These are phyloP conservation scores for Zapornia atra DNA, from an alignment of 2,113 vertebrate genomes.

Conservation along the genomic window DNA sequence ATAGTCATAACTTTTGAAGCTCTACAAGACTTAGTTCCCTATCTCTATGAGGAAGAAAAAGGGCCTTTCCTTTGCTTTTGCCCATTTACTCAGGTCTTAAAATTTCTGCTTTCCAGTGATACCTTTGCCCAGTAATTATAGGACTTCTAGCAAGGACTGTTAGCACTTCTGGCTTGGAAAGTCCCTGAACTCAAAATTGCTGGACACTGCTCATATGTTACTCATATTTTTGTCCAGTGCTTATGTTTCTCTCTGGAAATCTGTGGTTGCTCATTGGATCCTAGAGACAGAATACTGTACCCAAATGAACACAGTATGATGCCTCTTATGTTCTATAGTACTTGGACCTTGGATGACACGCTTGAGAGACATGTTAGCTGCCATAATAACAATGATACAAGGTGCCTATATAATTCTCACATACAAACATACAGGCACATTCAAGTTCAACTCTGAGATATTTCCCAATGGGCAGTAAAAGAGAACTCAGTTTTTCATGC, in stretches of 20 bases:
- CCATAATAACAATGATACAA: not conserved
- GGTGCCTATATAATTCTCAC: not conserved
- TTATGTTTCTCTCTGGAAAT: not conserved
- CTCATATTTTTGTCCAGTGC: not conserved
- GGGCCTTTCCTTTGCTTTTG: not conserved
- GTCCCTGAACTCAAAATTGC: not conserved
- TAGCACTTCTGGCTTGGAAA: not conserved
- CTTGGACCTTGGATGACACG: not conserved
- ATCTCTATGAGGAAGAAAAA: fast-evolving
- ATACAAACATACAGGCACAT: not conserved
- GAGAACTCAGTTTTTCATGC: not conserved
- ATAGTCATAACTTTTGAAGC: not conserved
- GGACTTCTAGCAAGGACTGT: not conserved
- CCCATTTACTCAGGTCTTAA: not conserved
- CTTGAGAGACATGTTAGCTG: not conserved
- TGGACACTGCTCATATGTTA: not conserved
- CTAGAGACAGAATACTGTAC: not conserved
- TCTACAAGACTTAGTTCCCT: not conserved
- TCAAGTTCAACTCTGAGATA: not conserved
- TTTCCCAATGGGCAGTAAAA: not conserved
- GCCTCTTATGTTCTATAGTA: not conserved
- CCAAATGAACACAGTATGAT: not conserved
- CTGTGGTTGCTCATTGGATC: not conserved
- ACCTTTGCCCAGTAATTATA: not conserved
- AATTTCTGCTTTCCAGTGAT: not conserved